Evolutionary conservation across 2,888 invertebrate genomes (phyloP), one percentile per base, ranked within the genome.

Genomic region (Nudaria mundana): DNA sequence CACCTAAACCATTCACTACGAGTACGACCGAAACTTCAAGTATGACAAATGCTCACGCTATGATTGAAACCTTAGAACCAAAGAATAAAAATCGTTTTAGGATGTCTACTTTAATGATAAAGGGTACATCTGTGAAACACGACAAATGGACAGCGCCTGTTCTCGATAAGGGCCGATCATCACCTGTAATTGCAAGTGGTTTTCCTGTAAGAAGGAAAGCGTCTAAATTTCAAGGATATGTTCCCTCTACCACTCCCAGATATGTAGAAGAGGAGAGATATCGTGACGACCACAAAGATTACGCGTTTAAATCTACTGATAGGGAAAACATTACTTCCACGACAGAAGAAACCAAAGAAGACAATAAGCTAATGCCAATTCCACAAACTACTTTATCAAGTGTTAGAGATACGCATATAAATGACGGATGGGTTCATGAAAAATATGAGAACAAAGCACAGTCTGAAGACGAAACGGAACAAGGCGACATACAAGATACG

Each of bases 91-190:
- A 83, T 45, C 76, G 88, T 31, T 88, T 79, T 49, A 68, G 88
- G 56, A 80, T 82, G 56, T 83, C 88, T 8, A 85, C 84, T 11
- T 51, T 88, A 37, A 75, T 85, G 62, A 45, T 67, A 6, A 86
- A 87, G 63, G 87, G 88, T 12, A 87, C 87, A 14, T 87, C 88
- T n/a, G 74, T 84, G 0, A 88, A 86, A 40, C 85, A 86, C 40
- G 87, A 87, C 45, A 84, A 76, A 59, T 87, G 87, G 82, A 81
- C 66, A 41, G 38, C 46, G 4, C 52, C 48, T 15, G 26, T 49
- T 18, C 35, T 42, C 30, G 76, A 80, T 14, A 80, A 69, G 41
- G 66, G 60, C 35, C 63, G 56, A 47, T 57, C 66, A 18, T 47
- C 57, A 33, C 11, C 60, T 18, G 42, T 56, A 16, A 18, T 57